These are phyloP conservation scores for Agrilus mali DNA, from an alignment of 2,888 invertebrate genomes.

Conservation along the genomic window DNA sequence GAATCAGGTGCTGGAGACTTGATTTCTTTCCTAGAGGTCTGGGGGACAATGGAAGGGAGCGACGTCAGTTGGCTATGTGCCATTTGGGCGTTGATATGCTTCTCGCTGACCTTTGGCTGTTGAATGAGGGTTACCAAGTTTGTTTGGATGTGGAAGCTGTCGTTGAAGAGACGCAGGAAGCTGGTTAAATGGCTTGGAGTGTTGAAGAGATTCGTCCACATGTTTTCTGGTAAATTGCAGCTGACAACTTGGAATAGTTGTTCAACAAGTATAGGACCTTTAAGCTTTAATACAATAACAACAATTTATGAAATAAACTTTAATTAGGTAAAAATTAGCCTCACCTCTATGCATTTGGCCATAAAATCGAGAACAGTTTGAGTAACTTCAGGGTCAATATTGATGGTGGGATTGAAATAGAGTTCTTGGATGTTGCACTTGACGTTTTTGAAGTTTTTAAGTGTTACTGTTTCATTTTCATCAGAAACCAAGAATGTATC, in stretches of 20 bases:
- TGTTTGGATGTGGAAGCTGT: conserved; percentile 85
- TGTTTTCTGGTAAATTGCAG: conserved; percentile 36
- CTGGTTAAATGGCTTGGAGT: conserved; percentile 81
- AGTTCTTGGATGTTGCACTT: conserved; percentile 47
- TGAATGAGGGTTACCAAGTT: conserved; percentile 79
- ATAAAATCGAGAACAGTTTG: conserved; percentile 72
- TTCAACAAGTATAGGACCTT: conserved; percentile 69
- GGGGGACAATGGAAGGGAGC: no score
- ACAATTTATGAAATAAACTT: background rate
- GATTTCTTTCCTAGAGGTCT: no score
- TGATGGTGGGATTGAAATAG: conserved; percentile 60
- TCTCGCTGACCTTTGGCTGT: conserved; percentile 54
- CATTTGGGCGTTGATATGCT: conserved; percentile 25
- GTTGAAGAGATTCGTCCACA: conserved; percentile 78
- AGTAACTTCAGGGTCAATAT: conserved; percentile 73
- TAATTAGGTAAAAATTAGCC: conserved; percentile 28
- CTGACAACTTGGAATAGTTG: conserved; percentile 74
- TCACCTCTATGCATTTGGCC: conserved; percentile 64
- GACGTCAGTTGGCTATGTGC: no score
- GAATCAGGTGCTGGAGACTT: no score
- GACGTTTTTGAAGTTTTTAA: conserved; percentile 40
- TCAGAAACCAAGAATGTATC: conserved; percentile 79
- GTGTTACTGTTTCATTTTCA: conserved; percentile 63
- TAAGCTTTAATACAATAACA: conserved; percentile 3
- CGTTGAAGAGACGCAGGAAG: conserved; percentile 86